Evolutionary conservation across 2,797 vertebrate species (phyloP).

Genomic region (Chelidonichthys spinosus): DNA sequence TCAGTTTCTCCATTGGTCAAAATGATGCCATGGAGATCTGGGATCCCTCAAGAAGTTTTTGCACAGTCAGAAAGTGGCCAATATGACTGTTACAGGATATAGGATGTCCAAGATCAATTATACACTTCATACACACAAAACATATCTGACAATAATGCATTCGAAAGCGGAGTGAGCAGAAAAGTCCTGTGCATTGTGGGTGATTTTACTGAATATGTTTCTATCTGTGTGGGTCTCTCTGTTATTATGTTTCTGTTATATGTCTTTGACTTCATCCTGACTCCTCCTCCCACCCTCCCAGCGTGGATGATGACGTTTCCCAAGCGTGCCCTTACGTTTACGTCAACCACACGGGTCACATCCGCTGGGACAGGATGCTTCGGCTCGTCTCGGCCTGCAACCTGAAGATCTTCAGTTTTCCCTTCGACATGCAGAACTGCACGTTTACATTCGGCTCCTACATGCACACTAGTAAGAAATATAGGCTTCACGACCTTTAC

Average conservation of each 20-base stretch:
- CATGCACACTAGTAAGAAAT: conserved; percentile 85
- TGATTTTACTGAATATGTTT: not conserved
- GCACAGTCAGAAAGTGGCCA: not conserved
- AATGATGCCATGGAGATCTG: not conserved
- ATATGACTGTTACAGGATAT: not conserved
- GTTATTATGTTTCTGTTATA: not conserved
- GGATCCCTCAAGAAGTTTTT: not conserved
- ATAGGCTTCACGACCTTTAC: not conserved
- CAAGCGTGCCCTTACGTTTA: conserved; percentile 86
- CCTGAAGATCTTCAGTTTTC: conserved; percentile 86
- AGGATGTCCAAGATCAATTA: not conserved
- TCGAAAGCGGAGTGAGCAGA: not conserved
- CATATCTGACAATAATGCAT: not conserved
- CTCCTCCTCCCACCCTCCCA: conserved; percentile 47
- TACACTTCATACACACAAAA: not conserved
- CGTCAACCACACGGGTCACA: conserved; percentile 85
- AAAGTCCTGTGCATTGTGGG: not conserved
- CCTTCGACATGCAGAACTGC: conserved; percentile 89
- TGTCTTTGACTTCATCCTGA: not conserved
- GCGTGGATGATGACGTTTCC: conserved; percentile 87
- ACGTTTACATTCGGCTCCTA: conserved; percentile 84
- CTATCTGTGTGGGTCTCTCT: not conserved
- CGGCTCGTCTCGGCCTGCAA: conserved; percentile 85
- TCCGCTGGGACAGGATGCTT: conserved; percentile 87
- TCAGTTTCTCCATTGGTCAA: not conserved